Conservation (phyloP, 2,888 invertebrate species). For the Xestobium rufovillosum region DNA sequence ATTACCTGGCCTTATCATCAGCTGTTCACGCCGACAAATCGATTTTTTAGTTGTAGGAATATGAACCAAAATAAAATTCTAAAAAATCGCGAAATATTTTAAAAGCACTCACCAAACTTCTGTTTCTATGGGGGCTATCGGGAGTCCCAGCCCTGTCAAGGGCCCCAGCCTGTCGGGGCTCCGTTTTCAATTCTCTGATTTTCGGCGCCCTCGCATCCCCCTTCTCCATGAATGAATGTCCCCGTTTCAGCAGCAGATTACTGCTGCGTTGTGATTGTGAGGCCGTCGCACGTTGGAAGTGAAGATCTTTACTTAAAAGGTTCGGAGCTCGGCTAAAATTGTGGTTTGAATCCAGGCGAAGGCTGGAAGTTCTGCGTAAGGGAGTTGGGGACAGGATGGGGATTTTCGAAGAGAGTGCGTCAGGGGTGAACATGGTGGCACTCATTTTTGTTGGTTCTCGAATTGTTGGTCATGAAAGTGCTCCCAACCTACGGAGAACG, state of each 20-base stretch:
- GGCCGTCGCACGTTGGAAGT: conserved; percentile 6
- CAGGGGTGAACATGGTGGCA: conserved; percentile 25
- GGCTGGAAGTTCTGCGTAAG: conserved; percentile 28
- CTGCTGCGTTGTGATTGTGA: too few relatives aligned
- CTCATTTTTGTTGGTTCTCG: conserved; percentile 23
- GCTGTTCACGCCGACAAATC: too few relatives aligned
- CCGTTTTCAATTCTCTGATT: conserved; percentile 54
- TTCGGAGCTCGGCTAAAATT: conserved; percentile 5
- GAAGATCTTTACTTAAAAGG: conserved; percentile 13
- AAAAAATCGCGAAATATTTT: too few relatives aligned
- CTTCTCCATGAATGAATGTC: conserved; percentile 38
- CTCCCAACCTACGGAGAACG: too few relatives aligned
- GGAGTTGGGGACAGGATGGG: conserved; percentile 27
- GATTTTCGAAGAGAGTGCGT: conserved; percentile 26
- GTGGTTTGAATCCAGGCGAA: conserved; percentile 26
- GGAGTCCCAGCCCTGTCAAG: conserved; percentile 30
- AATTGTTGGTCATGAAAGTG: too few relatives aligned
- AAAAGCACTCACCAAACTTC: conserved; percentile 53
- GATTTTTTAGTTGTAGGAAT: too few relatives aligned
- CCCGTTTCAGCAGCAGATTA: conserved; percentile 32
- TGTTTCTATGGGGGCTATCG: conserved; percentile 41
- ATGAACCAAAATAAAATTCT: too few relatives aligned
- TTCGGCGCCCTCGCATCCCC: conserved; percentile 37
- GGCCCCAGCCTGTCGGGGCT: conserved; percentile 46
- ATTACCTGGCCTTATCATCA: too few relatives aligned